phyloP scores from a whole-genome alignment of 1,140 invertebrate species.

The Dolichoris vasculosae region DNA sequence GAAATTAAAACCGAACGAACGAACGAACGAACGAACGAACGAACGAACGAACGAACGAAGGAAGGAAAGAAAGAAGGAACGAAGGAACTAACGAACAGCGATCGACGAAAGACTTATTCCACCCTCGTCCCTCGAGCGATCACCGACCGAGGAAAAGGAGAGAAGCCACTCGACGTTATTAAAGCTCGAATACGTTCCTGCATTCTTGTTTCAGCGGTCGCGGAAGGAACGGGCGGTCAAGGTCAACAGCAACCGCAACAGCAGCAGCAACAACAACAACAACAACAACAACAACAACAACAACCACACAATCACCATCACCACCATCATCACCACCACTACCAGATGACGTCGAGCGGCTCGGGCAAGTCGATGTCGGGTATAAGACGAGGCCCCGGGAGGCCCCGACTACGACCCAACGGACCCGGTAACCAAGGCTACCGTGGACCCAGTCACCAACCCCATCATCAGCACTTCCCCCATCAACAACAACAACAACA shows the following conservation, averaged over 20 bases:
- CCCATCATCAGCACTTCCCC: constrained; percentile 47
- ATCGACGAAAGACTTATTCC: no score
- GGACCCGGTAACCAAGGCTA: constrained; percentile 79
- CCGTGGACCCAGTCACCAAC: constrained; percentile 71
- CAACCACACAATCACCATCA: constrained; percentile 62
- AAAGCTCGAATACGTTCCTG: neutral
- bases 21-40: neutral
- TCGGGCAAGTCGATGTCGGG: constrained; percentile 73
- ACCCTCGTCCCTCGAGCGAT: no score
- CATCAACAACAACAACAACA: neutral
- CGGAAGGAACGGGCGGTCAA: constrained; percentile 2
- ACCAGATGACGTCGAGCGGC: neutral
- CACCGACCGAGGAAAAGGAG: neutral
- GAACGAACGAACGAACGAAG: neutral
- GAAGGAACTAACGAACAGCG: neutral
- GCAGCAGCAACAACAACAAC: neutral
- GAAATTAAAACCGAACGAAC: neutral
- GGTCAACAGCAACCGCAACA: neutral
- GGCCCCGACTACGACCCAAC: constrained; percentile 81
- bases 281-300: constrained; percentile 56
- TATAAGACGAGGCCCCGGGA: constrained; percentile 81
- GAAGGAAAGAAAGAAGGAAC: neutral
- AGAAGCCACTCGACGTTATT: neutral
- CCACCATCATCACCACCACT: constrained; percentile 14
- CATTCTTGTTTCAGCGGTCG: constrained; percentile 1